These are phyloP conservation scores for Artibeus lituratus DNA, from an alignment of 2,797 vertebrate species.

Conservation along the genomic window DNA sequence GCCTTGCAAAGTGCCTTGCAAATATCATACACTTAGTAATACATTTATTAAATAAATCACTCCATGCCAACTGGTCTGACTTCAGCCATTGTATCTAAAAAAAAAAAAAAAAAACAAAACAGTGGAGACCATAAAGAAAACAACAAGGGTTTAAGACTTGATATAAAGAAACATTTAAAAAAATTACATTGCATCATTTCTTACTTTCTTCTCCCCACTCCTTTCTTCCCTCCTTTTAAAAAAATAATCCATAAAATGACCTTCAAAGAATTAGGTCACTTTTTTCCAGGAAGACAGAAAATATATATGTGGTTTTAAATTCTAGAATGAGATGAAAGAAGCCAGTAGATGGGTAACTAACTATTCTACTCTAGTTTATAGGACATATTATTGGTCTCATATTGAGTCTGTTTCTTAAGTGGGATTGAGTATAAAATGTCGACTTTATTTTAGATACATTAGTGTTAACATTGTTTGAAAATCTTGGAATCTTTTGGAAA, in stretches of 20 bases:
- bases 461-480: conserved; percentile 50
- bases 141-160: neutral
- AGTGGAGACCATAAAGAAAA: neutral
- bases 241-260: neutral
- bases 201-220: neutral
- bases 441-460: conserved; percentile 23
- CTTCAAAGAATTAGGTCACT: neutral
- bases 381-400: conserved; percentile 1
- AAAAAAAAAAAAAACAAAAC: too few relatives aligned
- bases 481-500: conserved; percentile 27
- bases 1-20: neutral
- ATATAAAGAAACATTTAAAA: neutral
- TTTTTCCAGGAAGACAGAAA: neutral
- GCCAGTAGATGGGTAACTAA: neutral
- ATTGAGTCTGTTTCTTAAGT: neutral
- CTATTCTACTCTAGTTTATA: neutral
- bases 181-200: neutral
- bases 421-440: neutral
- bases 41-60: neutral
- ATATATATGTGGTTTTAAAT: neutral
- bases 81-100: neutral
- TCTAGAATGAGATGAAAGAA: neutral
- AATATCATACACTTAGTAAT: neutral
- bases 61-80: neutral
- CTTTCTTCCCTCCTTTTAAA: neutral